Conservation (phyloP, 2,888 invertebrate species). For the Onthophagus sagittarius region DNA sequence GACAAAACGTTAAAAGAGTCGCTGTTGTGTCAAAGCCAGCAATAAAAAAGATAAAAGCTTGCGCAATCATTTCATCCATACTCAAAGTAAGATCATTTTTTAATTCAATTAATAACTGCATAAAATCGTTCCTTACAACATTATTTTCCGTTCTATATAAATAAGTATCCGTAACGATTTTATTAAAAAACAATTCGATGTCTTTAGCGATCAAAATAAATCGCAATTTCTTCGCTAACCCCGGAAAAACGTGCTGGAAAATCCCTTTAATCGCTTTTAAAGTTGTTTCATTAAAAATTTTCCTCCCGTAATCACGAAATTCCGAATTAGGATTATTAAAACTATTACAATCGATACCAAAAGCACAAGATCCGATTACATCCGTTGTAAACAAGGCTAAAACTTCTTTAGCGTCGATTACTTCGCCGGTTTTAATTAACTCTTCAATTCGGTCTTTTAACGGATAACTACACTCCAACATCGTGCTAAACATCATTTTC, state of each 20-base stretch:
- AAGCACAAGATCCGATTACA: conserved; percentile 44
- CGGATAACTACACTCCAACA: conserved; percentile 41
- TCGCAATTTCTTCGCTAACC: conserved; percentile 23
- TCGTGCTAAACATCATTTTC: conserved; percentile 49
- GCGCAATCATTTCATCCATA: conserved; percentile 45
- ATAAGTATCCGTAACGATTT: conserved; percentile 32
- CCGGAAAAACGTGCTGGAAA: conserved; percentile 22
- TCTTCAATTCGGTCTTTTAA: conserved; percentile 33
- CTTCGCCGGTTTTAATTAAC: conserved; percentile 8
- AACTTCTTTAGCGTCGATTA: conserved; percentile 32
- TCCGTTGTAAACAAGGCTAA: conserved; percentile 43
- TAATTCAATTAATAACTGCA: conserved; percentile 43
- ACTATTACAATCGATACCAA: conserved; percentile 42
- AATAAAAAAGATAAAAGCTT: conserved; percentile 56
- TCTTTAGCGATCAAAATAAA: conserved; percentile 28
- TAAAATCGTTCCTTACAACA: conserved; percentile 40
- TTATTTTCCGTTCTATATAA: conserved; percentile 30
- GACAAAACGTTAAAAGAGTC: conserved; percentile 54
- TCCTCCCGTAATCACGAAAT: conserved; percentile 37
- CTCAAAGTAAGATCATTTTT: conserved; percentile 27
- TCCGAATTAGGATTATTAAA: conserved; percentile 36
- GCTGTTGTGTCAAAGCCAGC: conserved; percentile 62
- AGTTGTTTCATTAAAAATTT: conserved; percentile 32
- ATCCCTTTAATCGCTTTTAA: conserved; percentile 24
- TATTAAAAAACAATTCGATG: conserved; percentile 32